Percentiles rank a stretch among this genome's conserved stretches.
Evolutionary conservation across 2,888 invertebrate genomes (phyloP).

Genomic region (Litoditis marina): DNA sequence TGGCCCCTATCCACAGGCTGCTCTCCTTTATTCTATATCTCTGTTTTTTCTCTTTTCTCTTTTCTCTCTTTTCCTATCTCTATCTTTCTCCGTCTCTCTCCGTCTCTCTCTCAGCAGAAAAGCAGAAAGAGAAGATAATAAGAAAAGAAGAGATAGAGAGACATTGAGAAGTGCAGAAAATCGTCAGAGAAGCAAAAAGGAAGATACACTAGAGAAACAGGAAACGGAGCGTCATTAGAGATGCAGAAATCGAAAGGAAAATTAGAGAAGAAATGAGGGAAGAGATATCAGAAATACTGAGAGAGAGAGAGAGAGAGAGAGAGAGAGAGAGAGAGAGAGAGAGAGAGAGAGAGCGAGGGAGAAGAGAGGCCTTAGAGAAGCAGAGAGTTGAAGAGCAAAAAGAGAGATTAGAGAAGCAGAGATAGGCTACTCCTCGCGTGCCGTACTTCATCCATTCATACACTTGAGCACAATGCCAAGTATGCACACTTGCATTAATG

Average conservation of each 20-base stretch:
- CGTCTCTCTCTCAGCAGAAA: too few species aligned
- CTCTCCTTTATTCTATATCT: too few species aligned
- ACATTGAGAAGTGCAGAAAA: neutral
- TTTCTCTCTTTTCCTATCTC: neutral
- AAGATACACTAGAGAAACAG: neutral
- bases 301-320: neutral
- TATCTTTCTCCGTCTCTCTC: neutral
- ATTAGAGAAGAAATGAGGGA: neutral
- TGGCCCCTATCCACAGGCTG: too few species aligned
- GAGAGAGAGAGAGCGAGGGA: neutral
- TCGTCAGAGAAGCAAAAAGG: neutral
- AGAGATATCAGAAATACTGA: neutral
- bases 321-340: neutral
- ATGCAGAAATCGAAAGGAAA: too few species aligned
- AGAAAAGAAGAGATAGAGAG: neutral
- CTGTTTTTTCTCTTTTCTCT: neutral
- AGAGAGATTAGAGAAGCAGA: neutral
- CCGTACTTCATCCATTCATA: neutral
- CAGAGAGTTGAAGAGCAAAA: too few species aligned
- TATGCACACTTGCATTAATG: conserved; percentile 3
- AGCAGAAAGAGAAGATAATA: too few species aligned
- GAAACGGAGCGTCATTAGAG: too few species aligned
- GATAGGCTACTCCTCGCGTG: neutral
- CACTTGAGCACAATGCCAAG: neutral
- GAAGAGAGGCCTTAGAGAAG: too few species aligned